Evolutionary conservation across 2,797 vertebrate species (phyloP).

Genomic region (Myotis planiceps): DNA sequence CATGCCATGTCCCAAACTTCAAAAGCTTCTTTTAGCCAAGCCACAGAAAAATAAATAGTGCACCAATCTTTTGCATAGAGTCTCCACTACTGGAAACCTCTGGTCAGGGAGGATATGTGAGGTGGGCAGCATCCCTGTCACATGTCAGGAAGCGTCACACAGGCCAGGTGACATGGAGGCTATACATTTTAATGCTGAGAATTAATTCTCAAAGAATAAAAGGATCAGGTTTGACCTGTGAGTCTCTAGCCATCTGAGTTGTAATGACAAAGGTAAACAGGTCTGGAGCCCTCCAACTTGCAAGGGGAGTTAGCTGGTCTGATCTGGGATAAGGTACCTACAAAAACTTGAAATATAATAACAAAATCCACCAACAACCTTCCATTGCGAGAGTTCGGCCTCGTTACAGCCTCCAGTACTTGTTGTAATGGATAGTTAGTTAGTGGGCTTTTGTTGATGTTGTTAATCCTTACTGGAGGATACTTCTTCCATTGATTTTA

Average conservation of each 20-base stretch:
- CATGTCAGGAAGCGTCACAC: not conserved
- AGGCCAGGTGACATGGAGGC: not conserved
- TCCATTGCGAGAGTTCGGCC: not conserved
- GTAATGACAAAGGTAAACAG: not conserved
- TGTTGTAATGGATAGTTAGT: not conserved
- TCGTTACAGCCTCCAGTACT: fast-evolving
- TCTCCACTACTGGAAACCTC: not conserved
- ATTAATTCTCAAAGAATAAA: not conserved
- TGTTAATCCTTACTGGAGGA: too few relatives aligned
- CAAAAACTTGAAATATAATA: not conserved
- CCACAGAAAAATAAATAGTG: not conserved
- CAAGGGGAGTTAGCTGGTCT: not conserved
- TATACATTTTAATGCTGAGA: not conserved
- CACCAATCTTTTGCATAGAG: too few relatives aligned
- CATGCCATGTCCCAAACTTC: not conserved
- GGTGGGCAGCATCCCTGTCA: not conserved
- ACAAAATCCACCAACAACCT: not conserved
- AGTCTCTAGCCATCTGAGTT: not conserved
- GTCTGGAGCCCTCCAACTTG: not conserved
- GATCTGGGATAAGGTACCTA: not conserved
- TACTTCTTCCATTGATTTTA: too few relatives aligned
- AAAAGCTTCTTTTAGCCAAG: not conserved
- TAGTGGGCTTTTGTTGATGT: not conserved
- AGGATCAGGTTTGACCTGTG: not conserved
- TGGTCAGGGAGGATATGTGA: not conserved